Evolutionary conservation across 2,113 vertebrate genomes (phyloP).

Genomic region (Silurus glanis): DNA sequence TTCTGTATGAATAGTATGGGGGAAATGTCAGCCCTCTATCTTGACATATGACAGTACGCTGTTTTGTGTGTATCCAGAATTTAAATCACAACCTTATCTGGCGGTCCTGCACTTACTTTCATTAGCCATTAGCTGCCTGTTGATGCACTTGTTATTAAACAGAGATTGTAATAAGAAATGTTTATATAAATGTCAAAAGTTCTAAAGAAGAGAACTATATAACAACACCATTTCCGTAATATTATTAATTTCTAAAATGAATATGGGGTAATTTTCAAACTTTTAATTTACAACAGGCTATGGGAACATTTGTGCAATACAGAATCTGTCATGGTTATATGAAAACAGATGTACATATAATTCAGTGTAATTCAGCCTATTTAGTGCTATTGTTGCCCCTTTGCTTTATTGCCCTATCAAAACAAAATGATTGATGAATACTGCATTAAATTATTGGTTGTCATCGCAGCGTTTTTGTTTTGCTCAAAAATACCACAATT

Average conservation of each 20-base stretch:
- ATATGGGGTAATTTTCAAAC: neutral
- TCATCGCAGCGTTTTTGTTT: neutral
- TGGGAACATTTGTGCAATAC: slow-evolving; percentile 46
- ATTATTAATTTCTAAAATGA: neutral
- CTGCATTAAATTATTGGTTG: too few relatives aligned
- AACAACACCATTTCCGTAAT: neutral
- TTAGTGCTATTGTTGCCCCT: slow-evolving; percentile 13
- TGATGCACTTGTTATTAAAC: slow-evolving; percentile 63
- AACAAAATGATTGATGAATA: slow-evolving; percentile 1
- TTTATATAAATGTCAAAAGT: slow-evolving; percentile 5
- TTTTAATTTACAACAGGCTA: slow-evolving; percentile 18
- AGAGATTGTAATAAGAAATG: neutral
- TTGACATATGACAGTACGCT: slow-evolving; percentile 68
- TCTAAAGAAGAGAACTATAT: neutral
- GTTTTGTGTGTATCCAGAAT: slow-evolving; percentile 60
- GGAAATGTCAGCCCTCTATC: slow-evolving; percentile 14
- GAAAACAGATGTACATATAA: neutral
- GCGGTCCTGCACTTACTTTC: slow-evolving; percentile 74
- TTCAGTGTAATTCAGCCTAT: neutral
- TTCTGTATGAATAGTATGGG: neutral
- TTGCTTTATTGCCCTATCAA: slow-evolving; percentile 13
- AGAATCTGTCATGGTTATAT: slow-evolving; percentile 14
- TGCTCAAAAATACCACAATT: neutral
- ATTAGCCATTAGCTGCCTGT: slow-evolving; percentile 62
- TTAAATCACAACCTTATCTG: slow-evolving; percentile 62